These are phyloP conservation scores for Neotoma lepida DNA, from an alignment of 2,113 vertebrate genomes.

Conservation along the genomic window DNA sequence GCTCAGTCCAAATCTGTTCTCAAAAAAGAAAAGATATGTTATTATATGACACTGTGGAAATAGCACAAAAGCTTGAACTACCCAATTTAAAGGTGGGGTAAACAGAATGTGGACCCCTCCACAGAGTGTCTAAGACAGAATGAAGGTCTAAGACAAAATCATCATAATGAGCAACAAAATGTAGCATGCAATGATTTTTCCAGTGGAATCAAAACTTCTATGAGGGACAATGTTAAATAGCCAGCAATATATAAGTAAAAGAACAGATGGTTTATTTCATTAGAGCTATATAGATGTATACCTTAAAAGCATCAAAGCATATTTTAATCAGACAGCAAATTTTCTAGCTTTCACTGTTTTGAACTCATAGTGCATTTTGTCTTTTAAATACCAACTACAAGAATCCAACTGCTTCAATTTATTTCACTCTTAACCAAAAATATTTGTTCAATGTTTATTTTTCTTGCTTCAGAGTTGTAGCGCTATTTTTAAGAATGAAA, in stretches of 20 bases:
- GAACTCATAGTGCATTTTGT: constrained; percentile 40
- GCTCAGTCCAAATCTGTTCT: constrained; percentile 96
- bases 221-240: constrained; percentile 4
- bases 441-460: constrained; percentile 49
- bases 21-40: constrained; percentile 53
- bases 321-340: background rate
- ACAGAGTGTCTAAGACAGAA: background rate
- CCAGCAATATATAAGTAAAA: constrained; percentile 2
- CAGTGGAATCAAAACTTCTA: constrained; percentile 31
- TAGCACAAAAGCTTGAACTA: background rate
- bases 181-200: constrained; percentile 38
- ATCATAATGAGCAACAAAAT: constrained; percentile 42
- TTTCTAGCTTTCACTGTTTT: constrained; percentile 63
- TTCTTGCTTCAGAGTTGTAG: background rate
- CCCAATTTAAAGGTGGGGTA: constrained; percentile 41
- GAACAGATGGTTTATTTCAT: constrained; percentile 11
- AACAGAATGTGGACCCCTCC: background rate
- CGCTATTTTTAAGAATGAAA: constrained; percentile 48
- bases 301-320: constrained; percentile 23
- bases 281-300: background rate
- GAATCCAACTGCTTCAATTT: constrained; percentile 16
- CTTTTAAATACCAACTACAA: constrained; percentile 54
- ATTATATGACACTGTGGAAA: background rate
- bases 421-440: constrained; percentile 6
- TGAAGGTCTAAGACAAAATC: constrained; percentile 23